Evolutionary conservation across 2,797 vertebrate genomes (phyloP), one percentile per base, ranked within the genome.

Genomic region (Setipinna tenuifilis): DNA sequence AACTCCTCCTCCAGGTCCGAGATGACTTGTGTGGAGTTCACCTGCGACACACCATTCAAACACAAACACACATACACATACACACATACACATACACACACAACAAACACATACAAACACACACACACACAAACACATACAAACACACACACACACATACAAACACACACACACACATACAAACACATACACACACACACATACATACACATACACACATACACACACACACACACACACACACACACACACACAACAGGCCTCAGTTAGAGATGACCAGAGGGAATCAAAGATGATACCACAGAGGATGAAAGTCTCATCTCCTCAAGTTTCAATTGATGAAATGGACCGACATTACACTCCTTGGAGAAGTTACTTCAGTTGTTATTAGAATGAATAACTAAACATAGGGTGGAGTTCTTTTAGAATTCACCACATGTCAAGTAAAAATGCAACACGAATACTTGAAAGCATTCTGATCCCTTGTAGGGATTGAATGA

Each of bases 1-100:
- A 99, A 97, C 90, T 99, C 98, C 91, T 95, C 96, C 92, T 98
- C 97, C 89, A 99, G 90, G 48, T 98, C 98, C 0, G 95, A 94
- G 85, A 96, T 94, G 87, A 96, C 96, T 84, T 93, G 95, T 75
- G 94, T 94, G 83, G 97, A 96, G 91, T 97, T 98, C 78, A 94
- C 92, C 98, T 99, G 92, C 91, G 87, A 91, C 84, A 31, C 68
- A 71, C 86, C 16, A 44, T 31, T n/a, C 10, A 58, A 41, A 3
- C 81, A 82, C 61, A 46, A 2, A 41, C 35, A 41, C 35, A 41
- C 5, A 41, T 5, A 41, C 35, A 41, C 41, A 81, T 6, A 81
- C 41, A 81, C 31, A 82, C 0, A 41, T 5, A 41, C 35, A 41
- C 35, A 41, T 41, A 41, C 35, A 41, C 35, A 41, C 71, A 35